Percentiles rank a stretch among this genome's conserved stretches.
phyloP scores from a whole-genome alignment of 2,888 invertebrate genomes.

The Chloromyia formosa region DNA sequence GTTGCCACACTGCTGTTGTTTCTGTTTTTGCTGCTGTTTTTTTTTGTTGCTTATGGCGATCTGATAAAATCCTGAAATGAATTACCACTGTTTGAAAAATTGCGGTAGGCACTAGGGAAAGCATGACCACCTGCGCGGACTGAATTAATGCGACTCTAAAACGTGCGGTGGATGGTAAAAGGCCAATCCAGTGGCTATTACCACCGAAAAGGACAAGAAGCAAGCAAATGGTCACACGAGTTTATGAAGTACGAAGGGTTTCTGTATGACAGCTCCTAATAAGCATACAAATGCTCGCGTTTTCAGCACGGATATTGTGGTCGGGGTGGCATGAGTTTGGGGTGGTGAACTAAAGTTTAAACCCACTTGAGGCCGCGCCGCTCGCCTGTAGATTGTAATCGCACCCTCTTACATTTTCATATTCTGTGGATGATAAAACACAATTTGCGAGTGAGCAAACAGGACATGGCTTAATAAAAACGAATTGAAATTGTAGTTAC shows the following conservation, averaged over 20 bases:
- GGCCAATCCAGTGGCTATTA: neutral
- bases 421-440: constrained; percentile 34
- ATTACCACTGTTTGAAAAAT: constrained; percentile 38
- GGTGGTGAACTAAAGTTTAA: constrained; percentile 10
- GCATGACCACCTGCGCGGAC: constrained; percentile 34
- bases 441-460: constrained; percentile 26
- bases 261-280: constrained; percentile 19
- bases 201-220: neutral
- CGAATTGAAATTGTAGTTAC: constrained; percentile 17
- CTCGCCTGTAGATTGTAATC: constrained; percentile 19
- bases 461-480: constrained; percentile 21
- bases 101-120: constrained; percentile 35
- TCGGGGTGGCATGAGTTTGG: neutral
- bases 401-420: constrained; percentile 26
- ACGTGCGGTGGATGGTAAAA: neutral
- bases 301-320: neutral
- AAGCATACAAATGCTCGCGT: constrained; percentile 16
- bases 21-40: neutral
- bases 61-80: constrained; percentile 37
- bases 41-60: constrained; percentile 29
- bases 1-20: constrained; percentile 18
- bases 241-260: constrained; percentile 27
- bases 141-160: constrained; percentile 3
- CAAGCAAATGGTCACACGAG: constrained; percentile 4
- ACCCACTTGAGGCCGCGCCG: constrained; percentile 1